Conservation (phyloP, 2,888 invertebrate genomes). For the Helicoverpa assulta region DNA sequence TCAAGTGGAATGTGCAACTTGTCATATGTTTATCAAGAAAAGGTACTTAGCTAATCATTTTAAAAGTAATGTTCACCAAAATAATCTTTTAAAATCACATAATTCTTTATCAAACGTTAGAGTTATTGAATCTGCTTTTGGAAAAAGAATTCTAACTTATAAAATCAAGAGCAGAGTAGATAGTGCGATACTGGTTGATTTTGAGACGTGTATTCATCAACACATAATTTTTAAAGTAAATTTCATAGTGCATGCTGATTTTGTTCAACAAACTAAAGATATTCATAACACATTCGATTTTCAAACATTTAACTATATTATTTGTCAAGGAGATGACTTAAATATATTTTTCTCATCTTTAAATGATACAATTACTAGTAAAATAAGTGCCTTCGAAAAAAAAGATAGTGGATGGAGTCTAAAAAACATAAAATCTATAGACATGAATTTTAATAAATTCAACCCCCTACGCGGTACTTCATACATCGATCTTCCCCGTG, state of each 20-base stretch:
- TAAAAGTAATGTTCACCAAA: too few species aligned
- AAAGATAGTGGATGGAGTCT: background rate
- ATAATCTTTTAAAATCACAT: too few species aligned
- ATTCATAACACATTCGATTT: background rate
- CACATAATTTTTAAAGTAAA: too few species aligned
- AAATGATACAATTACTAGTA: background rate
- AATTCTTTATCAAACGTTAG: too few species aligned
- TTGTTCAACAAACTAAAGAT: background rate
- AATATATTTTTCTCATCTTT: background rate
- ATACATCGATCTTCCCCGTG: background rate
- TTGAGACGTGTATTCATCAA: background rate
- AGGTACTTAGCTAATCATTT: too few species aligned
- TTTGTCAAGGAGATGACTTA: background rate
- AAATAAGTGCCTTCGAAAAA: background rate
- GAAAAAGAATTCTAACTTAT: too few species aligned
- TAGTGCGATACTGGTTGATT: background rate
- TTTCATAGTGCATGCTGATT: background rate
- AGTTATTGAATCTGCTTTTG: too few species aligned
- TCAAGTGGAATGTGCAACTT: too few species aligned
- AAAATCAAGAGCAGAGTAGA: too few species aligned
- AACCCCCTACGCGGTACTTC: background rate
- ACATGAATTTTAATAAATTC: background rate
- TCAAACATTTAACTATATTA: background rate
- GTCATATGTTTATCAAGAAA: too few species aligned
- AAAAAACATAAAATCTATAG: background rate